Evolutionary conservation across 2,113 vertebrate species (phyloP).

Genomic region (Crotalus tigris): DNA sequence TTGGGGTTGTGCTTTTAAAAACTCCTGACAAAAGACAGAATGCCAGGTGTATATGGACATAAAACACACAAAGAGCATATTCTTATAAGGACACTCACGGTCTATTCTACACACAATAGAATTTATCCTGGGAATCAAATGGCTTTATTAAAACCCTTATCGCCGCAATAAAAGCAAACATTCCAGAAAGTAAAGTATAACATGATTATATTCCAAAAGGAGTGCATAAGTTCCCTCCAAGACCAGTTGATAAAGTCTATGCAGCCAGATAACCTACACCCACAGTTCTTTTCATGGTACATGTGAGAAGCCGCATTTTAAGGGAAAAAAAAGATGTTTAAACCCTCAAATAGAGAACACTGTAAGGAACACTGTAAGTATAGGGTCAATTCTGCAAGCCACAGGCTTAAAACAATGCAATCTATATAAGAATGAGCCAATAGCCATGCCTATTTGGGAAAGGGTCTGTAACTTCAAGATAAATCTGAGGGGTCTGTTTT

Average conservation of each 20-base stretch:
- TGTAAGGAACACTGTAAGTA: not conserved
- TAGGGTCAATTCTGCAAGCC: not conserved
- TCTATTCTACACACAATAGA: not conserved
- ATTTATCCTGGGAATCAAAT: not conserved
- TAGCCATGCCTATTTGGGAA: not conserved
- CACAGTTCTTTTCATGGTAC: not conserved
- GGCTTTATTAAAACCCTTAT: not conserved
- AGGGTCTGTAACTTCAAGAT: not conserved
- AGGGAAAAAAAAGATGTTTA: not conserved
- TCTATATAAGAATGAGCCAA: not conserved
- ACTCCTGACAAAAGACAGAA: not conserved
- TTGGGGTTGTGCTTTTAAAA: not conserved
- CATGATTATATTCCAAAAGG: not conserved
- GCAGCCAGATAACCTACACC: not conserved
- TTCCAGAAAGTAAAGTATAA: not conserved
- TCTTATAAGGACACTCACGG: not conserved
- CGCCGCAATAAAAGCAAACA: not conserved
- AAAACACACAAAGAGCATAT: not conserved
- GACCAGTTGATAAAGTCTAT: not conserved
- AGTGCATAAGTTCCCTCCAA: too few relatives aligned
- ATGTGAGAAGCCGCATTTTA: not conserved
- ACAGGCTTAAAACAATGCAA: not conserved
- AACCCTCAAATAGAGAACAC: not conserved
- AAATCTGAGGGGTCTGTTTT: not conserved
- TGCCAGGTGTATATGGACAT: too few relatives aligned